Evolutionary conservation across 2,113 vertebrate genomes (phyloP).

Genomic region (Psephotus haematonotus): DNA sequence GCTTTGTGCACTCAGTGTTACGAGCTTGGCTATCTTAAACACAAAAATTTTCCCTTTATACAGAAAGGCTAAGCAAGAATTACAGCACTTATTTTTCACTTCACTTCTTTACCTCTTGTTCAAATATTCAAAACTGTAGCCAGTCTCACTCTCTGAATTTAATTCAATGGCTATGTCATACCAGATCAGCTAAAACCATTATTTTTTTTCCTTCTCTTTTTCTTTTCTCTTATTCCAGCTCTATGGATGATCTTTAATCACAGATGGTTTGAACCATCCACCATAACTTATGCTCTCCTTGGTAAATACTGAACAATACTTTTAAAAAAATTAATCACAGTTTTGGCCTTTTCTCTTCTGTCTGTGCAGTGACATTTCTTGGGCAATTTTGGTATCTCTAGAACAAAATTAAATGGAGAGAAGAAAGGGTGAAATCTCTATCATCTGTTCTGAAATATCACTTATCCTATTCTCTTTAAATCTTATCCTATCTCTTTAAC

Average conservation of each 20-base stretch:
- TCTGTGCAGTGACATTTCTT: constrained; percentile 2
- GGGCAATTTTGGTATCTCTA: not conserved
- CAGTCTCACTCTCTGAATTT: not conserved
- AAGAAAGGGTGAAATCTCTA: not conserved
- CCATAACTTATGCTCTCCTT: not conserved
- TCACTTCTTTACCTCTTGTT: not conserved
- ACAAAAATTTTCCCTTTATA: not conserved
- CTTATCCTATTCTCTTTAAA: not conserved
- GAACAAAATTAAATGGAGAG: not conserved
- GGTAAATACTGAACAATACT: not conserved
- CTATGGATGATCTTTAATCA: not conserved
- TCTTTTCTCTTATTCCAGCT: not conserved
- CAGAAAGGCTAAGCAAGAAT: not conserved
- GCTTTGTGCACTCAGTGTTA: not conserved
- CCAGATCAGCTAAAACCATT: not conserved
- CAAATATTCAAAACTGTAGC: not conserved
- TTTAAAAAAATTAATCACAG: not conserved
- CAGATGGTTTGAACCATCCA: not conserved
- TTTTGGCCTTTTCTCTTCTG: not conserved
- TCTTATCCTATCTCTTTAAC: not conserved
- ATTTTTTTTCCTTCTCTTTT: no score
- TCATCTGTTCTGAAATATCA: not conserved
- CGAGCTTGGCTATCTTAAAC: not conserved
- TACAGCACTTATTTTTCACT: not conserved
- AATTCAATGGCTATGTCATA: not conserved